Conservation (phyloP, 2,888 invertebrate genomes). For the Fragum fragum region DNA sequence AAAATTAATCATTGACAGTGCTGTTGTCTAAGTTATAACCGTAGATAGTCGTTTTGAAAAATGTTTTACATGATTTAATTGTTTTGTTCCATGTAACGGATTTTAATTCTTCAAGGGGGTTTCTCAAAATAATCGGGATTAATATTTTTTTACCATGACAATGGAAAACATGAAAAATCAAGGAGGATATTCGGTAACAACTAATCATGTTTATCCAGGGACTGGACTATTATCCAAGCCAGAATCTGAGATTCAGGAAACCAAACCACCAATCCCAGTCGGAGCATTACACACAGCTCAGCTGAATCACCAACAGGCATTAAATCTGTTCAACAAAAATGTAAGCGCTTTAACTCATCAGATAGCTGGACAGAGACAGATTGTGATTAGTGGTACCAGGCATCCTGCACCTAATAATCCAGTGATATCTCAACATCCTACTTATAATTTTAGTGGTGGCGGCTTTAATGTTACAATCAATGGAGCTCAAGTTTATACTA, state of each 20-base stretch:
- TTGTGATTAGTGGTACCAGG: conserved; percentile 73
- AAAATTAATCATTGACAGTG: background rate
- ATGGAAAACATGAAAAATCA: conserved; percentile 64
- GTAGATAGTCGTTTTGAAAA: too few species aligned
- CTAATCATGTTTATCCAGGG: conserved; percentile 27
- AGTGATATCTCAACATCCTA: conserved; percentile 29
- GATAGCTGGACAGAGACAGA: conserved; percentile 60
- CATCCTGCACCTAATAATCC: conserved; percentile 72
- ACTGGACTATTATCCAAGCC: conserved; percentile 15
- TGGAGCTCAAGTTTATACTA: conserved; percentile 53
- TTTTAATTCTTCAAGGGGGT: conserved; percentile 36
- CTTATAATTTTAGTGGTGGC: conserved; percentile 13
- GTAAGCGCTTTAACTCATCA: conserved; percentile 44
- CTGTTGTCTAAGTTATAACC: too few species aligned
- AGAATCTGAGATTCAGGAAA: conserved; percentile 26
- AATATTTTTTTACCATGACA: conserved; percentile 27
- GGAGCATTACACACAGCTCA: conserved; percentile 24
- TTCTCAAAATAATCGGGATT: conserved; percentile 43
- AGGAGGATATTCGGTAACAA: conserved; percentile 43
- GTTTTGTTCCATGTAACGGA: conserved; percentile 1
- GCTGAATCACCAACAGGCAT: conserved; percentile 41
- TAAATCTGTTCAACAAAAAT: conserved; percentile 61
- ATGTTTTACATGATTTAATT: background rate
- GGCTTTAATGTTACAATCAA: conserved; percentile 61
- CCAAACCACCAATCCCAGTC: conserved; percentile 47